phyloP scores from a whole-genome alignment of 2,888 invertebrate genomes.

The Erpobdella octoculata region DNA sequence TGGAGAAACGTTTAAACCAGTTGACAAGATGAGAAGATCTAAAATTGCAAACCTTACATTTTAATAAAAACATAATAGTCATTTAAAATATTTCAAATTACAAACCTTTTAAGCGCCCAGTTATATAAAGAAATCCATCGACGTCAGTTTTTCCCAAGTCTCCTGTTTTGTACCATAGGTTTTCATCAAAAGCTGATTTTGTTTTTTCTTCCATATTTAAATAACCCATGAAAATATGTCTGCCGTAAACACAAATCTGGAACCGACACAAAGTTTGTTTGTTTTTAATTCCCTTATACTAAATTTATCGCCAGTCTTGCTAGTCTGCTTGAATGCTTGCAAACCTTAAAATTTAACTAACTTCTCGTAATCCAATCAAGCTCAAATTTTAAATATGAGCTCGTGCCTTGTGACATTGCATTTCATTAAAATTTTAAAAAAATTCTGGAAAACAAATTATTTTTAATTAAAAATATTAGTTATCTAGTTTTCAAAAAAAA shows the following conservation, averaged over 20 bases:
- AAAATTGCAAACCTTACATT: background rate
- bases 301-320: no score
- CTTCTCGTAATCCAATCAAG: no score
- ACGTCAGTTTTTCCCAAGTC: conserved; percentile 74
- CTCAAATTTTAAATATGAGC: no score
- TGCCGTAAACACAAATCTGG: conserved; percentile 69
- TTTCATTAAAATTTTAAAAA: background rate
- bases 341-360: no score
- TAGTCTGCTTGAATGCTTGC: no score
- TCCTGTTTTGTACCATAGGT: conserved; percentile 82
- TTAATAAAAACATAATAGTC: background rate
- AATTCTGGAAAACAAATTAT: background rate
- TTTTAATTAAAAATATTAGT: background rate
- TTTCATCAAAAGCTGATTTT: conserved; percentile 63
- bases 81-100: background rate
- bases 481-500: no score
- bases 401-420: no score
- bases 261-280: background rate
- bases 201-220: conserved; percentile 69
- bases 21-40: conserved; percentile 84
- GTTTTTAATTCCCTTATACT: no score
- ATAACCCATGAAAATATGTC: conserved; percentile 87
- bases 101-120: conserved; percentile 59
- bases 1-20: conserved; percentile 81
- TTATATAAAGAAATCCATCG: conserved; percentile 67